phyloP scores from a whole-genome alignment of 2,797 vertebrate genomes.

The Myiotriccus ornatus region DNA sequence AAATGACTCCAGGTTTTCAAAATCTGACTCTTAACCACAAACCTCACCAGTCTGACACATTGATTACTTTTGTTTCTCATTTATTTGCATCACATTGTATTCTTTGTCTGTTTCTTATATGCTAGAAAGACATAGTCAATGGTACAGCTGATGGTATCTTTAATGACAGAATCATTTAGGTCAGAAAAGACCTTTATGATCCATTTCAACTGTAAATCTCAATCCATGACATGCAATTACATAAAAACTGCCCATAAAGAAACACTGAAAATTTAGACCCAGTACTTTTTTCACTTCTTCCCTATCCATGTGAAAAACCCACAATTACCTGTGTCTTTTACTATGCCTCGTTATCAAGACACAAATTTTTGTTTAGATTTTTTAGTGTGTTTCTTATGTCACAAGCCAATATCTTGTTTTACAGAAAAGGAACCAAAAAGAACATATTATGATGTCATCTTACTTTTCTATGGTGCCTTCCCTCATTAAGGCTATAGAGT shows the following conservation, averaged over 20 bases:
- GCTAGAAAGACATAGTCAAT: neutral
- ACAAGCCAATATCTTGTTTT: neutral
- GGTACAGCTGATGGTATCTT: neutral
- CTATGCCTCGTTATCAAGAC: neutral
- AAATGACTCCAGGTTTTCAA: neutral
- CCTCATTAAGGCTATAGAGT: neutral
- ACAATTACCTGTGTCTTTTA: neutral
- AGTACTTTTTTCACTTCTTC: neutral
- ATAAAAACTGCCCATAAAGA: neutral
- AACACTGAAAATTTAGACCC: neutral
- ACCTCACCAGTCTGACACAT: neutral
- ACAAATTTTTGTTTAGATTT: neutral
- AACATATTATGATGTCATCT: accelerated
- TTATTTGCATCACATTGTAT: neutral
- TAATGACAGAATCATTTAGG: neutral
- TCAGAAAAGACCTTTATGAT: neutral
- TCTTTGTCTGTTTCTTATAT: neutral
- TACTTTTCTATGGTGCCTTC: neutral
- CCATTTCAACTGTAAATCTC: neutral
- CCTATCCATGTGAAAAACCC: neutral
- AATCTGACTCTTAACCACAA: neutral
- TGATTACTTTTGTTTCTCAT: accelerated
- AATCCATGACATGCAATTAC: neutral
- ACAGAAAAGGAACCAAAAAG: neutral
- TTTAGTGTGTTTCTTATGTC: neutral